Conservation (phyloP, 2,797 vertebrate species). For the Sebastes matsubarae region DNA sequence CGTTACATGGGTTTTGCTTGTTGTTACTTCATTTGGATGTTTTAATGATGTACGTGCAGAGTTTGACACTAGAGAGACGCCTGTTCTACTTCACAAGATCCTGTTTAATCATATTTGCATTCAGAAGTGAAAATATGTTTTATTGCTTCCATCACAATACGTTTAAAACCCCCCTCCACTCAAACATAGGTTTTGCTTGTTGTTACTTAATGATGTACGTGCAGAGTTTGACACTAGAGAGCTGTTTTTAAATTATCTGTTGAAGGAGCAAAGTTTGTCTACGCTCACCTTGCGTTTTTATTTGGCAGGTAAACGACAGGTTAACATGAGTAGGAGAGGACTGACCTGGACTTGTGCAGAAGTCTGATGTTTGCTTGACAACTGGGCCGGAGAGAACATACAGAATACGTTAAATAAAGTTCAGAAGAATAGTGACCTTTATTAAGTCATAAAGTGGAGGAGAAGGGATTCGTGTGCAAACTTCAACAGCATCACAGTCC, state of each 20-base stretch:
- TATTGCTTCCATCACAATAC: background rate
- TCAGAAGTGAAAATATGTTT: background rate
- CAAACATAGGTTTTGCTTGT: background rate
- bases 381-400: no score
- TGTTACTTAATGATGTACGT: background rate
- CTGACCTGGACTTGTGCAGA: no score
- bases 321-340: no score
- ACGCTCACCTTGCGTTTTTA: background rate
- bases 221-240: no score
- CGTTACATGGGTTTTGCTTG: background rate
- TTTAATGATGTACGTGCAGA: background rate
- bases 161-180: background rate
- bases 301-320: no score
- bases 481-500: no score
- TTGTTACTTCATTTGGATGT: background rate
- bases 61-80: no score
- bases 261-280: background rate
- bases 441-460: no score
- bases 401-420: no score
- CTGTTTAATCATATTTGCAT: background rate
- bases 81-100: background rate
- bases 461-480: background rate
- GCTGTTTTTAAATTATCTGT: background rate
- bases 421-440: no score
- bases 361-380: no score